phyloP scores from a whole-genome alignment of 2,888 invertebrate genomes.

The Bombyx huttoni region DNA sequence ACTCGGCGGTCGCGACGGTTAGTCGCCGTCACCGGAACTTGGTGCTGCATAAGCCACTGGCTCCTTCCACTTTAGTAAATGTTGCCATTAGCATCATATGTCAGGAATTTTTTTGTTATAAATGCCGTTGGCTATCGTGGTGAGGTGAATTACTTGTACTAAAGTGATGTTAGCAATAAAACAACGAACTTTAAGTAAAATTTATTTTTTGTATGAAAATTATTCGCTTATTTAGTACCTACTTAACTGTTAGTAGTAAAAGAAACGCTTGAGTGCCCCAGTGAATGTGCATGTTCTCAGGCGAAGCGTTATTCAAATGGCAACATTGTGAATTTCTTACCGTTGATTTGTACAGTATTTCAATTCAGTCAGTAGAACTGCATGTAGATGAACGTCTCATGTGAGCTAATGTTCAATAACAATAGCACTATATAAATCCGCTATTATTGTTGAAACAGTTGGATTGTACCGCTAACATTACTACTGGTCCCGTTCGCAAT shows the following conservation, averaged over 20 bases:
- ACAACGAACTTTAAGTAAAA: neutral
- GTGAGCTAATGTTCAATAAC: neutral
- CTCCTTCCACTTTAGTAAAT: slow-evolving; percentile 39
- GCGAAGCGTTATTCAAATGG: neutral
- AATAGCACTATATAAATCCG: neutral
- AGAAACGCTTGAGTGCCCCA: neutral
- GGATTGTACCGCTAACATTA: slow-evolving; percentile 47
- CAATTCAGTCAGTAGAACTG: neutral
- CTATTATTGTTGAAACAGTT: slow-evolving; percentile 39
- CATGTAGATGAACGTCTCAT: neutral
- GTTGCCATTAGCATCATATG: slow-evolving; percentile 22
- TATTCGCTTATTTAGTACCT: neutral
- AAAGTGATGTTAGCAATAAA: neutral
- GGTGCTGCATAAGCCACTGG: slow-evolving; percentile 30
- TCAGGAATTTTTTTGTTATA: slow-evolving; percentile 9
- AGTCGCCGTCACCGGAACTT: slow-evolving; percentile 44
- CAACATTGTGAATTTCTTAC: neutral
- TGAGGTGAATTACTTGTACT: neutral
- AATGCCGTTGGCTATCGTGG: neutral
- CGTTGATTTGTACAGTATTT: neutral
- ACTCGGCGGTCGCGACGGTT: slow-evolving; percentile 12
- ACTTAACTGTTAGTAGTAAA: neutral
- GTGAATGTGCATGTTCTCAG: neutral
- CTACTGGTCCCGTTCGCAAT: slow-evolving; percentile 46
- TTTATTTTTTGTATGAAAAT: neutral